Base-by-base conservation (phyloP, 2,888 invertebrate genomes). In the Boloria selene region DNA sequence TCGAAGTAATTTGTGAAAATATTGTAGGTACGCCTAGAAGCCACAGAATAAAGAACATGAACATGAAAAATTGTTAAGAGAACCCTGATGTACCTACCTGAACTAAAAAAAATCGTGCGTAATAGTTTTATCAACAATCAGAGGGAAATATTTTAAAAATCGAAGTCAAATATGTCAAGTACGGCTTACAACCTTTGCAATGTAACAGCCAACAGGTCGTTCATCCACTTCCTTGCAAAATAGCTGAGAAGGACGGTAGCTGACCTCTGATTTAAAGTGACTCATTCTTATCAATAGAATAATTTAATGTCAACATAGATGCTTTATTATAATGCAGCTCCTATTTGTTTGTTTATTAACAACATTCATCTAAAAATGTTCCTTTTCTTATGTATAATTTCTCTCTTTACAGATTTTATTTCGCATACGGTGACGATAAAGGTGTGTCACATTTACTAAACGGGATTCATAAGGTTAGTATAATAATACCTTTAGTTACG, bases 211-310 rank as follows among this genome's bases (percentile, higher is more conserved):
- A n/a, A n/a, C 56, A 45, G 55, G 52, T 52, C 61, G 54, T 54
- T 64, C 55, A 63, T 51, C 67, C 59, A 64, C 63, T 64, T 67
- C 67, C 67, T 62, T 63, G 63, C 63, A 67, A 67, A 67, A 60
- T 63, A 63, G 51, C 44, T 50, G 18, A 52, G 59, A 60, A 67
- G 67, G 67, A 64, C 63, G 63, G 63, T 64, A 49, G 49, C 63
- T 67, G 67, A 67, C 67, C 63, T 67, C 63, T 67, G 26, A 14
- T 56, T 56, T 7, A 44, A 55, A 56, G 14, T 56, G 53, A 52
- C 53, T 47, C 62, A 62, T 18, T 10, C 18, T 26, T 17, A 49
- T 54, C 54, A 38, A 54, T 62, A 18, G 45, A 56, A n/a, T 22
- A 56, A n/a, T n/a, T n/a, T n/a, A 44, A 26, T 44, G 16, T 45